Base-by-base conservation (phyloP, 2,797 vertebrate species). In the Anguilla obscura region DNA sequence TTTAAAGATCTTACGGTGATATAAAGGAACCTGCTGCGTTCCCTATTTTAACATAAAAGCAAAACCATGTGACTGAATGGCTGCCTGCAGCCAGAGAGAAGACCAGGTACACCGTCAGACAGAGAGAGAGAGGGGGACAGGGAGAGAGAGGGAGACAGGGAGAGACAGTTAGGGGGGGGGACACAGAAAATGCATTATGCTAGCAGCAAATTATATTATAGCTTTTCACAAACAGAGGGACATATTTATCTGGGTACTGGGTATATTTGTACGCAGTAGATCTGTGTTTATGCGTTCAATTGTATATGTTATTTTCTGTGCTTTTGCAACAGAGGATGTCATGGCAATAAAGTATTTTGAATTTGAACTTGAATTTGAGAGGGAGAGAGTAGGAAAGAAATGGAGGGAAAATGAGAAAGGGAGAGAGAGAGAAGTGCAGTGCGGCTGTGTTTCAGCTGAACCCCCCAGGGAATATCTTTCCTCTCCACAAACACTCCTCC, bases 341-440 rank as follows among this genome's bases (percentile, higher is more conserved):
- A 45, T 45, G 40, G 40, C 40, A 45, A 45, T 45, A 45, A 45
- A 45, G 40, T 45, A 45, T 45, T 45, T 45, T 45, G 40, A 45
- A 45, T 45, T 5, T 45, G 40, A 45, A 45, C 40, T 45, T 45
- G 40, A 45, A 45, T 45, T 45, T 45, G 40, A 45, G 40, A 45
- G 40, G 40, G 40, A 45, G 40, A 45, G 40, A 45, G 40, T 86
- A 90, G 89, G 90, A 90, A 33, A 30, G 89, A 89, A 56, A 86
- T 89, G 87, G 89, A 36, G 89, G 21, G 85, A 86, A 90, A 89
- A 91, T 91, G 91, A 90, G 89, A 92, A 90, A 91, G 66, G 40
- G 90, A 88, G 58, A 89, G 89, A 84, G 48, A 87, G 86, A 30
- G 24, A 6, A 74, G 30, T 27, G 63, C 21, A 33, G 80, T 76